Evolutionary conservation across 2,113 vertebrate genomes (phyloP).

Genomic region (Chaenocephalus aceratus): DNA sequence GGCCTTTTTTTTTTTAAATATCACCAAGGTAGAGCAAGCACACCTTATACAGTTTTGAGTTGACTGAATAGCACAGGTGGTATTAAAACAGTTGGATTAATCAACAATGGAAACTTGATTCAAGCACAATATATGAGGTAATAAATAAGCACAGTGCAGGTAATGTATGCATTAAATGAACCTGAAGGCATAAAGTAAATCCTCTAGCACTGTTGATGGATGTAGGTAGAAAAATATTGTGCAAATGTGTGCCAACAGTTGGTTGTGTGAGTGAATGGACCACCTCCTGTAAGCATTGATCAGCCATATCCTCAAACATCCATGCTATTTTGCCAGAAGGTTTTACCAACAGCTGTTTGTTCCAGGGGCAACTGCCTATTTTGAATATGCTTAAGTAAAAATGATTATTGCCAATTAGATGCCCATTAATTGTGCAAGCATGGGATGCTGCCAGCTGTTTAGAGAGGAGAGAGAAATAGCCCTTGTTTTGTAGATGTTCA

Average conservation of each 20-base stretch:
- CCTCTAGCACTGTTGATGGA: background rate
- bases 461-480: conserved; percentile 93
- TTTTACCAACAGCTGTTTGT: conserved; percentile 95
- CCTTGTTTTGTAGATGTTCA: conserved; percentile 86
- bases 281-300: conserved; percentile 84
- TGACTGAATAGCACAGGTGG: background rate
- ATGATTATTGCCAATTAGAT: conserved; percentile 99
- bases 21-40: background rate
- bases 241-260: conserved; percentile 25
- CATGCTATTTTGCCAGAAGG: conserved; percentile 89
- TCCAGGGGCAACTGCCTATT: conserved; percentile 91
- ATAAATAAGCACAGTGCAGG: background rate
- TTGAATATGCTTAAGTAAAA: conserved; percentile 94
- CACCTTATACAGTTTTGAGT: background rate
- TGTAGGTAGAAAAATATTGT: background rate
- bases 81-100: background rate
- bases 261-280: conserved; percentile 32
- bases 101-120: background rate
- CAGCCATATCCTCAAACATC: conserved; percentile 82
- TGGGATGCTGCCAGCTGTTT: conserved; percentile 97
- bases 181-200: conserved; percentile 17
- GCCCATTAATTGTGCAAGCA: conserved; percentile 98
- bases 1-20: background rate
- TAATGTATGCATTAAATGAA: conserved; percentile 2
- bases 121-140: background rate